These are phyloP conservation scores for Heterohyrax brucei DNA, from an alignment of 2,797 vertebrate genomes.

Conservation along the genomic window DNA sequence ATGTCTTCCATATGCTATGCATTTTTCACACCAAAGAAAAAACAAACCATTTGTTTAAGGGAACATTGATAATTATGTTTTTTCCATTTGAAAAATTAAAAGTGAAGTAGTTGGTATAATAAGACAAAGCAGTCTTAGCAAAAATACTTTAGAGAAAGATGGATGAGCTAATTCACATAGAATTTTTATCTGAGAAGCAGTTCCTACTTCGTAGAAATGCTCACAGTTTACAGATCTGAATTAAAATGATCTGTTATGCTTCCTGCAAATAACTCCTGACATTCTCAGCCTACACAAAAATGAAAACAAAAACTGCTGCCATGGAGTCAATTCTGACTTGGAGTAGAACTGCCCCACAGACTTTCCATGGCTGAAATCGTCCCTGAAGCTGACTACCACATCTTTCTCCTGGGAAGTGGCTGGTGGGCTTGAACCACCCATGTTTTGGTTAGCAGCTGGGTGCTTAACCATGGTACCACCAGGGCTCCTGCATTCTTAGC, in stretches of 20 bases:
- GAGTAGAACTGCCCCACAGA: background rate
- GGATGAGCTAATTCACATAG: slow-evolving; percentile 13
- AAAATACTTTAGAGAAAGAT: slow-evolving; percentile 57
- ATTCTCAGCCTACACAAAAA: background rate
- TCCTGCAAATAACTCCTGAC: slow-evolving; percentile 35
- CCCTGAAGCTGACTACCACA: background rate
- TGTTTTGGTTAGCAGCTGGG: background rate
- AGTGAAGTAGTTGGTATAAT: background rate
- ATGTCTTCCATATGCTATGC: background rate
- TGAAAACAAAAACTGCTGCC: background rate
- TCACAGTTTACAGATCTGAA: slow-evolving; percentile 63
- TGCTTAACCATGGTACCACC: background rate
- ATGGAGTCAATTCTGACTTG: background rate
- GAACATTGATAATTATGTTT: background rate
- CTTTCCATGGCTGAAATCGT: background rate
- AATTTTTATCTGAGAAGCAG: slow-evolving; percentile 45
- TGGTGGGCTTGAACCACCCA: background rate
- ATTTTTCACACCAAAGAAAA: slow-evolving; percentile 46
- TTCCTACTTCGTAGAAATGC: slow-evolving; percentile 58
- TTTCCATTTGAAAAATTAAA: slow-evolving; percentile 61
- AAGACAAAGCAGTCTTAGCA: slow-evolving; percentile 14
- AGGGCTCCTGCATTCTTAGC: background rate
- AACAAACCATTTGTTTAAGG: background rate
- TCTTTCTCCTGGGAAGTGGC: background rate
- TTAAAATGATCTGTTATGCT: slow-evolving; percentile 9